A percentile compares a stretch with the other conserved stretches of the same genome.
Evolutionary conservation across 2,888 invertebrate genomes (phyloP).

Genomic region (Tinea semifulvella): DNA sequence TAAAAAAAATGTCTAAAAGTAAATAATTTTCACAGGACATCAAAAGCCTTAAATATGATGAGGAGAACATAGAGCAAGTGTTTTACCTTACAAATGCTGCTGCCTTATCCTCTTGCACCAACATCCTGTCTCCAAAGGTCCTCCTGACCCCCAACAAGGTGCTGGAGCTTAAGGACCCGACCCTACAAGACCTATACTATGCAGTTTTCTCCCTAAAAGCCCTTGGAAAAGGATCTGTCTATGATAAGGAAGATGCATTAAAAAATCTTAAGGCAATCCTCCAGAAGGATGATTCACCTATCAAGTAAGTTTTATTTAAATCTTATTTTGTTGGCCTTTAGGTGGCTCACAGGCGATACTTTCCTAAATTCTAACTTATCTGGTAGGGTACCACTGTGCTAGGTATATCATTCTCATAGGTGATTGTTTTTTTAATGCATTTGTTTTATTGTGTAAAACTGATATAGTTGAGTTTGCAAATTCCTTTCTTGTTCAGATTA

Average conservation of each 20-base stretch:
- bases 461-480: too few species aligned
- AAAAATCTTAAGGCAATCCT: slow-evolving; percentile 78
- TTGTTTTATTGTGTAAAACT: too few species aligned
- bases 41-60: slow-evolving; percentile 41
- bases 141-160: slow-evolving; percentile 58
- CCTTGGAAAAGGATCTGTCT: slow-evolving; percentile 69
- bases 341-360: too few species aligned
- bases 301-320: slow-evolving; percentile 69
- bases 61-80: slow-evolving; percentile 59
- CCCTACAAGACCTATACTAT: slow-evolving; percentile 77
- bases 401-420: too few species aligned
- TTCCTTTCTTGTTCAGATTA: too few species aligned
- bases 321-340: too few species aligned
- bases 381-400: too few species aligned
- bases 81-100: slow-evolving; percentile 74
- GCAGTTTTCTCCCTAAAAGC: slow-evolving; percentile 75
- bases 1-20: too few species aligned
- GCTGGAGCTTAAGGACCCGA: slow-evolving; percentile 72
- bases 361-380: too few species aligned
- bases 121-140: slow-evolving; percentile 56
- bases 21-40: slow-evolving; percentile 37
- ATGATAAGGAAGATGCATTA: slow-evolving; percentile 73
- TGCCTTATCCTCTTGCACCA: slow-evolving; percentile 63
- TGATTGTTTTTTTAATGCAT: too few species aligned
- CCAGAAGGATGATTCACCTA: slow-evolving; percentile 85